Evolutionary conservation across 92 coral and sea anemone genomes (phyloP), one percentile per base, ranked within the genome.

Genomic region (Umimayanthus chanpuru): DNA sequence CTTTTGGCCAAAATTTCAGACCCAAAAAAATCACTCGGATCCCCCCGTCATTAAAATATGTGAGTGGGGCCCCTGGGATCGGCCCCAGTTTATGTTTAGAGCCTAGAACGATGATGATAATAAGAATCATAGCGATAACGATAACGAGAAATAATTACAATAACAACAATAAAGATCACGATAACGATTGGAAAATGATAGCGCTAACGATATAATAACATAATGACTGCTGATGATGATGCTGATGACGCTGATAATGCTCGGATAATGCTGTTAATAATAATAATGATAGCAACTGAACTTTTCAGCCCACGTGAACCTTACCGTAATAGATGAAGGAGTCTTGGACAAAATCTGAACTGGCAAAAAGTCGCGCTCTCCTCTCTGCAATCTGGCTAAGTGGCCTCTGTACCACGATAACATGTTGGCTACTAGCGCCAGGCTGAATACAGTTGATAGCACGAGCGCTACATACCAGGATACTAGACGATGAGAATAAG

Each of bases 401-500:
- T 94, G 97, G 21, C 90, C 94, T 82, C 97, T 92, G 82, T 94
- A 94, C 93, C 93, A 92, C 0, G 96, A 89, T 71, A 94, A 56
- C 96, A 94, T 94, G 74, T 92, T 90, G 36, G 89, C 96, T 39
- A 92, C 88, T 72, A 94, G 88, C n/a, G 80, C 43, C 18, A 92
- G 21, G 71, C 81, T 70, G 80, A 75, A 85, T 56, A 94, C 76
- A 32, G 25, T 77, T 41, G 94, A 30, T 38, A 92, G 6, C 9
- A 28, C 91, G 40, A 90, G 75, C 9, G 94, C 90, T 7, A 94
- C 92, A 30, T 76, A 81, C 76, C 92, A 64, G 40, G 94, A 86
- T 72, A 86, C 96, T 94, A 77, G n/a, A 10, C 15, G 26, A 49
- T 70, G n/a, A 73, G 86, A 14, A 32, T 32, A 32, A 32, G 2